Percentiles rank a stretch among this genome's conserved stretches.
Conservation (phyloP, 2,113 vertebrate genomes). For the Panthera leo region DNA sequence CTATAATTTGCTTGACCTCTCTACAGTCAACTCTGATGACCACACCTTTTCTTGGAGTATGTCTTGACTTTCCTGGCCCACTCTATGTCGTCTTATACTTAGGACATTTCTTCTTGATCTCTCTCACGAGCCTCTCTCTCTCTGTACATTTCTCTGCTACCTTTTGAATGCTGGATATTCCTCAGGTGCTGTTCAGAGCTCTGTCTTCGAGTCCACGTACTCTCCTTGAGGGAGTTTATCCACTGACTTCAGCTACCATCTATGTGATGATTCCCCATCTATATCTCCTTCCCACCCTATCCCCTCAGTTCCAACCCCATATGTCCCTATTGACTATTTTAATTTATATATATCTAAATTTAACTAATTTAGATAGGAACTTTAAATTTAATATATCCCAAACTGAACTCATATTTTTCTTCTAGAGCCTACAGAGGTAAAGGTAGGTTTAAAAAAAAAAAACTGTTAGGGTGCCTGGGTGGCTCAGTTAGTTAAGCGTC, state of each 20-base stretch:
- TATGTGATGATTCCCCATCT: background rate
- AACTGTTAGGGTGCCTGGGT: no score
- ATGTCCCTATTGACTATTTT: background rate
- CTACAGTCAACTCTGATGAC: background rate
- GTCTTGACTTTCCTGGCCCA: background rate
- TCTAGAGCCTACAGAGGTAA: background rate
- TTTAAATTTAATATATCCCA: background rate
- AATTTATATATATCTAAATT: background rate
- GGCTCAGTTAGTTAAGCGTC: no score
- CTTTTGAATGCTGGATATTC: background rate
- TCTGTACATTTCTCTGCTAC: background rate
- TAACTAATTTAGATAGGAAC: background rate
- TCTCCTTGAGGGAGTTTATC: background rate
- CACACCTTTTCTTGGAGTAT: background rate
- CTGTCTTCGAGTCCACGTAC: background rate
- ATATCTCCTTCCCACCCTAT: background rate
- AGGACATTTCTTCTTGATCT: background rate
- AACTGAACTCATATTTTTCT: background rate
- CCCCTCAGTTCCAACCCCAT: background rate
- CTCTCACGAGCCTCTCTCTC: background rate
- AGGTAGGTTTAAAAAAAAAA: background rate
- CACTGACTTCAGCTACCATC: background rate
- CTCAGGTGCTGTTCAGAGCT: background rate
- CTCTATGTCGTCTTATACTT: background rate
- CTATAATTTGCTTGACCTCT: background rate